Evolutionary conservation across 2,888 invertebrate species (phyloP).

Genomic region (Eupithecia dodoneata): DNA sequence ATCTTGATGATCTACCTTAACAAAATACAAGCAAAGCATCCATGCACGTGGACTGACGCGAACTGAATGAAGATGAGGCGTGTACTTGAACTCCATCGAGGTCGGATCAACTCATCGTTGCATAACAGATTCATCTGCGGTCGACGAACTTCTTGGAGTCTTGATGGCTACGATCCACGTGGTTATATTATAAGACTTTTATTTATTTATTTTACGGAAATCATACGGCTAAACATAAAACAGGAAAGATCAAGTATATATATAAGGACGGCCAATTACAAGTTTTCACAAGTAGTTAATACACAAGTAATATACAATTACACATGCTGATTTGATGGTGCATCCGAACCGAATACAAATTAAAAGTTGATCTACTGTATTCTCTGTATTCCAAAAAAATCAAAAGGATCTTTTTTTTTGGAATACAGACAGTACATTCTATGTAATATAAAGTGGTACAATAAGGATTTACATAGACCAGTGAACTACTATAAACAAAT

Average conservation of each 20-base stretch:
- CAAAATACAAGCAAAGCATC: slow-evolving; percentile 3
- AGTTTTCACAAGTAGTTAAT: no score
- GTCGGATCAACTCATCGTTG: slow-evolving; percentile 52
- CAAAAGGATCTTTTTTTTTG: no score
- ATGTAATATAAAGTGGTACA: no score
- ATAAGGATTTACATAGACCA: no score
- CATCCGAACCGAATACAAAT: neutral
- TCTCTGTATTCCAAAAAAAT: no score
- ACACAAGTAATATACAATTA: no score
- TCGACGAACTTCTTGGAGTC: slow-evolving; percentile 22
- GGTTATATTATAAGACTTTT: neutral
- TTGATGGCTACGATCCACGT: neutral
- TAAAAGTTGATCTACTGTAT: neutral
- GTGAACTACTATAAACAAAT: no score
- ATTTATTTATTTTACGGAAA: no score
- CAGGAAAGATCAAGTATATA: no score
- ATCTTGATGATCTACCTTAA: neutral
- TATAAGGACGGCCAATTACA: no score
- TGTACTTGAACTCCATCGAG: slow-evolving; percentile 37
- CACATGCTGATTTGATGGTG: neutral
- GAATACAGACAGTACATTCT: no score
- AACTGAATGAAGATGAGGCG: slow-evolving; percentile 30
- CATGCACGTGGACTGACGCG: slow-evolving; percentile 20
- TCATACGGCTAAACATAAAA: no score
- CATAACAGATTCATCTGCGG: slow-evolving; percentile 39